Percentiles rank a stretch among this genome's conserved stretches.
These are phyloP conservation scores for Baronia brevicornis DNA, from an alignment of 2,888 invertebrate species.

Conservation along the genomic window DNA sequence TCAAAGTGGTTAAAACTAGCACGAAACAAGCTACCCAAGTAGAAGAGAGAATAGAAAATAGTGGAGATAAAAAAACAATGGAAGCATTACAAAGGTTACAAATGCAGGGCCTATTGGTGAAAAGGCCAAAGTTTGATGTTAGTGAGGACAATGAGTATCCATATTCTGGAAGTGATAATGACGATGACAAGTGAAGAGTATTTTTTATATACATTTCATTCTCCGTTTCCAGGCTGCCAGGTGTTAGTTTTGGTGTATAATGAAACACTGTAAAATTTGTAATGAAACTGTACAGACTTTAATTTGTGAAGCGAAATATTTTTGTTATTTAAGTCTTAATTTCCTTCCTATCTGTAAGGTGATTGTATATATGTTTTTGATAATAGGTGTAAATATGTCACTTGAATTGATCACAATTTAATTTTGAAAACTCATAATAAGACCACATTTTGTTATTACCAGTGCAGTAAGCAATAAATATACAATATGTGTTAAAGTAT, in stretches of 20 bases:
- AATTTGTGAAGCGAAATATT: too few species aligned
- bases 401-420: background rate
- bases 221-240: too few species aligned
- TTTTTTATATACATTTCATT: too few species aligned
- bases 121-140: constrained; percentile 53
- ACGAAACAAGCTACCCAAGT: constrained; percentile 42
- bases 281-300: too few species aligned
- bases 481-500: constrained; percentile 9
- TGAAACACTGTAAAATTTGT: too few species aligned
- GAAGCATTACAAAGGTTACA: constrained; percentile 63
- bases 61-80: constrained; percentile 44
- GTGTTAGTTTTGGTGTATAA: too few species aligned
- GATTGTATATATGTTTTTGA: too few species aligned
- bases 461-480: constrained; percentile 10
- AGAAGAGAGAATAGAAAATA: constrained; percentile 47
- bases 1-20: constrained; percentile 51
- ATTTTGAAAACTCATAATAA: background rate
- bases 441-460: constrained; percentile 6
- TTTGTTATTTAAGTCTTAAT: too few species aligned
- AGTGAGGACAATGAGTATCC: constrained; percentile 38
- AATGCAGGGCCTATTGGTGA: constrained; percentile 59
- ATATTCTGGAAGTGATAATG: constrained; percentile 31
- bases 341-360: too few species aligned
- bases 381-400: constrained; percentile 13
- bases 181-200: constrained; percentile 27